phyloP scores from a whole-genome alignment of 2,797 vertebrate species.

The Rhyacichthys aspro region DNA sequence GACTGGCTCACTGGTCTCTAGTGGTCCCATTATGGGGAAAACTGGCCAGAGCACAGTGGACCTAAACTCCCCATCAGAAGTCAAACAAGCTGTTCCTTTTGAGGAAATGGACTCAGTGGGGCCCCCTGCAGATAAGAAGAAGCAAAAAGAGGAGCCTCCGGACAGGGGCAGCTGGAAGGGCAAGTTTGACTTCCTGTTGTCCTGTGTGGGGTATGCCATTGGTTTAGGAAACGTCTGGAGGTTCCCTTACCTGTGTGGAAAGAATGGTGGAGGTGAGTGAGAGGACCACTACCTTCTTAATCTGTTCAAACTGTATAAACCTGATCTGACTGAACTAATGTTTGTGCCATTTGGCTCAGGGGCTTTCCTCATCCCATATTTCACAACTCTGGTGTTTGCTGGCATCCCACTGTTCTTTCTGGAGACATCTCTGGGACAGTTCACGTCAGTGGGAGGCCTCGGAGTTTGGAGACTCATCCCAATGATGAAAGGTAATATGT shows the following conservation, averaged over 20 bases:
- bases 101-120: conserved; percentile 66
- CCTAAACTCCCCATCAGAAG: conserved; percentile 82
- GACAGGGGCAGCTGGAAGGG: conserved; percentile 92
- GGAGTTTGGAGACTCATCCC: conserved; percentile 92
- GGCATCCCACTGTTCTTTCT: conserved; percentile 92
- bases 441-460: conserved; percentile 87
- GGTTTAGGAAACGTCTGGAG: conserved; percentile 93
- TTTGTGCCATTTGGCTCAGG: conserved; percentile 66
- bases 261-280: conserved; percentile 90
- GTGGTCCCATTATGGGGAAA: conserved; percentile 81
- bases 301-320: too few relatives aligned
- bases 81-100: conserved; percentile 81
- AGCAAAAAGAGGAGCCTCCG: conserved; percentile 76
- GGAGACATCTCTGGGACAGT: conserved; percentile 91
- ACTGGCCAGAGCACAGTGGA: conserved; percentile 84
- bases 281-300: neutral
- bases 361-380: conserved; percentile 92
- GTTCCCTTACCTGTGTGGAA: conserved; percentile 93
- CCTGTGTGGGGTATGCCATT: conserved; percentile 91
- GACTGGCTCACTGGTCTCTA: conserved; percentile 24
- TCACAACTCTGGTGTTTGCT: conserved; percentile 90
- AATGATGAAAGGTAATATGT: conserved; percentile 91
- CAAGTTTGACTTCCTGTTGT: conserved; percentile 92
- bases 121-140: conserved; percentile 45
- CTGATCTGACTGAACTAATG: neutral